Base-by-base conservation (phyloP, 2,888 invertebrate genomes). In the Pherbina coryleti region DNA sequence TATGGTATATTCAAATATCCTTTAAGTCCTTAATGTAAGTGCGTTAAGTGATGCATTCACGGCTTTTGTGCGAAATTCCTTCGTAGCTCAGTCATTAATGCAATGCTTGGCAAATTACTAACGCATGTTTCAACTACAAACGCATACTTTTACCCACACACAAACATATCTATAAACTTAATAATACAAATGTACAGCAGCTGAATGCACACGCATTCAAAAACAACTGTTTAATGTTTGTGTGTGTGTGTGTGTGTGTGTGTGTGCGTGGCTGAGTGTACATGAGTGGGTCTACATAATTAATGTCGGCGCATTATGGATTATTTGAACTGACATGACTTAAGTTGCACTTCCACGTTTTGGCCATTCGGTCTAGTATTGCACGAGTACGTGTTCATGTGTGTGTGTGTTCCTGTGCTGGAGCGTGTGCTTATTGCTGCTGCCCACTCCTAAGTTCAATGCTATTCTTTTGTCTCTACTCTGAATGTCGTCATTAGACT, bases 291-390 rank as follows among this genome's bases (percentile, higher is more conserved):
- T 49, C 25, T 44, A 28, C 51, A 49, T 69, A 69, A 69, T 69
- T 69, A 69, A 69, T 69, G 51, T 19, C 51, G 69, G 9, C 57
- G 57, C 57, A 60, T 60, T 60, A 60, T 14, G 34, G n/a, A 64
- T 64, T 9, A 28, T 31, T 64, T 64, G 25, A 25, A 34, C 31
- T 64, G 64, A 64, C 64, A 64, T 34, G 64, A 64, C 34, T 64
- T 64, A 34, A 64, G 64, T 19, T n/a, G 64, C 64, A 64, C 17
- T 55, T 2, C 55, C 55, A 55, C 55, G 55, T 55, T 22, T 22
- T 19, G 14, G 3, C 25, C 60, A 22, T 25, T 25, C 25, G 3
- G 28, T 11, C 22, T n/a, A 60, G 22, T 14, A 19, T 14, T 28
- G 25, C 5, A 28, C 14, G 28, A 17, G 5, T 19, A n/a, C 60